These are phyloP conservation scores for Musca vetustissima DNA, from an alignment of 1,140 invertebrate genomes.

Conservation along the genomic window DNA sequence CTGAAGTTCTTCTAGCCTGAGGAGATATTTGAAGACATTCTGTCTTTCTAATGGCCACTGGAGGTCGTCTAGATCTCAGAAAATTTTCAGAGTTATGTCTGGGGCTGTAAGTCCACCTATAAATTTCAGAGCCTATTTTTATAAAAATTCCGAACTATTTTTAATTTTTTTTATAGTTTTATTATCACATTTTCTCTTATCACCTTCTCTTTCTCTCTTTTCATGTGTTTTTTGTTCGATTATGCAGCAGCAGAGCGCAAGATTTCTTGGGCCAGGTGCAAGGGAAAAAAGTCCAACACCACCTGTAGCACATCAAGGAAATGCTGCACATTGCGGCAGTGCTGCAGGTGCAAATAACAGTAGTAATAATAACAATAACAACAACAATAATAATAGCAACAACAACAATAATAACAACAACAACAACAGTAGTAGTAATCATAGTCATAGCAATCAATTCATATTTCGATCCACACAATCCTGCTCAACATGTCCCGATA, in stretches of 20 bases:
- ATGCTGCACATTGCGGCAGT: constrained; percentile 48
- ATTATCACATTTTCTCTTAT: neutral
- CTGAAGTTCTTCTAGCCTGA: too few species aligned
- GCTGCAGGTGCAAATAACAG: constrained; percentile 52
- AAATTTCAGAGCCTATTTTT: too few species aligned
- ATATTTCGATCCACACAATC: constrained; percentile 43
- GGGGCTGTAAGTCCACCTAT: too few species aligned
- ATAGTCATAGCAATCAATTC: constrained; percentile 40
- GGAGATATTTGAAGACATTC: too few species aligned
- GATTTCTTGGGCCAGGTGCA: constrained; percentile 56
- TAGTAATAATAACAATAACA: constrained; percentile 10
- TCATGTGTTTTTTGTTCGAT: neutral
- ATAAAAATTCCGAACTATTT: too few species aligned
- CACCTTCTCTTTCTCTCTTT: neutral
- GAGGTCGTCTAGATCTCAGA: too few species aligned
- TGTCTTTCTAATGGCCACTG: too few species aligned
- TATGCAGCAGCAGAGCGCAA: constrained; percentile 56
- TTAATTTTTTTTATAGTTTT: neutral
- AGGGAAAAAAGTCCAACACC: constrained; percentile 56
- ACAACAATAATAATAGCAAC: constrained; percentile 35
- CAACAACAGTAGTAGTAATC: constrained; percentile 37
- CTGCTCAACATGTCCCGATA: constrained; percentile 53
- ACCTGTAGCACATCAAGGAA: constrained; percentile 54
- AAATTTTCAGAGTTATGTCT: too few species aligned
- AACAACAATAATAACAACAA: too few species aligned